These are phyloP conservation scores for Helicoverpa zea DNA, from an alignment of 1,140 invertebrate genomes.

Conservation along the genomic window DNA sequence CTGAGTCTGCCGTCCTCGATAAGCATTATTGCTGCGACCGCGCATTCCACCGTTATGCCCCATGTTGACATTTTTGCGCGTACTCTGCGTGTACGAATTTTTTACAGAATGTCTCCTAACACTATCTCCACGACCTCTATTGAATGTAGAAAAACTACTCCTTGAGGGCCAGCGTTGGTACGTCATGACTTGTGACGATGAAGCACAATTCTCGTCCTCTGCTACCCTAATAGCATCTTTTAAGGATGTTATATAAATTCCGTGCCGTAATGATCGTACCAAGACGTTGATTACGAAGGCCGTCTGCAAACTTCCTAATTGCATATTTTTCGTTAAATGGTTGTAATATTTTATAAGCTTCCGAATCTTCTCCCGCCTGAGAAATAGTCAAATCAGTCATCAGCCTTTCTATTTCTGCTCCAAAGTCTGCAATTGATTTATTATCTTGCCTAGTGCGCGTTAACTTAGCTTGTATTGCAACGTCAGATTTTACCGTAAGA, in stretches of 20 bases:
- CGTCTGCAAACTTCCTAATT: constrained; percentile 10
- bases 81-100: not conserved
- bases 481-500: not conserved
- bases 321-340: constrained; percentile 5
- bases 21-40: constrained; percentile 13
- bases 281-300: constrained; percentile 1
- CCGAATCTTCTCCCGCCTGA: not conserved
- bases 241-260: constrained; percentile 14
- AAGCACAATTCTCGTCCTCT: constrained; percentile 14
- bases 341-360: not conserved
- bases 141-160: not conserved
- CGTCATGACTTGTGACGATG: not conserved
- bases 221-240: constrained; percentile 30
- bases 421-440: constrained; percentile 1
- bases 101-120: not conserved
- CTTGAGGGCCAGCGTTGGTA: not conserved
- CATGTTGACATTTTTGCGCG: not conserved
- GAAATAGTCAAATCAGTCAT: constrained; percentile 22
- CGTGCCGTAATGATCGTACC: not conserved
- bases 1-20: constrained; percentile 11
- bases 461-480: not conserved
- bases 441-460: not conserved
- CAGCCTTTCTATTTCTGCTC: constrained; percentile 15
- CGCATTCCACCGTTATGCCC: constrained; percentile 13
- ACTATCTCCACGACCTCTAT: not conserved